Evolutionary conservation across 1,140 invertebrate species (phyloP).

Genomic region (Ruditapes philippinarum): DNA sequence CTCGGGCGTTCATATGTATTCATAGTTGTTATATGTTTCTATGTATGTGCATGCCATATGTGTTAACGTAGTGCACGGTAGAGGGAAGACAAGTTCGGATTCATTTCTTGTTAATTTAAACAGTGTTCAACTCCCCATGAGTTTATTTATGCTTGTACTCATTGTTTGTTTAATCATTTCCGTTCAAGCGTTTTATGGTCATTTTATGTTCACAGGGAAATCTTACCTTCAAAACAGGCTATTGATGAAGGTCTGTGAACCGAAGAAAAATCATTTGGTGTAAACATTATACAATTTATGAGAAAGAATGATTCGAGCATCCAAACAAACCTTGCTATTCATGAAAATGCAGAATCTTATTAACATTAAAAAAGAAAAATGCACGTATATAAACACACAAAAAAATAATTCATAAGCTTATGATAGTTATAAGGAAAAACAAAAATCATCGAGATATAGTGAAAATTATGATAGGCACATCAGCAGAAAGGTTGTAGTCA

Average conservation of each 20-base stretch:
- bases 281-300: not conserved
- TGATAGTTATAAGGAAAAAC: no score
- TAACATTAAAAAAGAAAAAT: not conserved
- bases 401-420: no score
- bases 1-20: not conserved
- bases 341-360: not conserved
- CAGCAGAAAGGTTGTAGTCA: no score
- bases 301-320: not conserved
- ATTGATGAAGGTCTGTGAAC: not conserved
- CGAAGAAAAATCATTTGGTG: not conserved
- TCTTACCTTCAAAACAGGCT: not conserved
- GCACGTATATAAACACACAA: no score
- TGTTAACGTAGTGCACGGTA: no score
- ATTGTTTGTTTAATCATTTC: not conserved
- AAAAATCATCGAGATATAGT: no score
- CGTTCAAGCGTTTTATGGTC: conserved; percentile 1
- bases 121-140: no score
- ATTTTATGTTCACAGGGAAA: not conserved
- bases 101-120: no score
- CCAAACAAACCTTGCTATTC: not conserved
- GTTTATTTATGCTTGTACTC: not conserved
- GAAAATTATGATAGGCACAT: no score
- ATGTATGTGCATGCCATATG: conserved; percentile 14
- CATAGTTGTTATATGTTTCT: not conserved
- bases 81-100: no score